phyloP scores from a whole-genome alignment of 2,797 vertebrate genomes.

The Okamejei kenojei region DNA sequence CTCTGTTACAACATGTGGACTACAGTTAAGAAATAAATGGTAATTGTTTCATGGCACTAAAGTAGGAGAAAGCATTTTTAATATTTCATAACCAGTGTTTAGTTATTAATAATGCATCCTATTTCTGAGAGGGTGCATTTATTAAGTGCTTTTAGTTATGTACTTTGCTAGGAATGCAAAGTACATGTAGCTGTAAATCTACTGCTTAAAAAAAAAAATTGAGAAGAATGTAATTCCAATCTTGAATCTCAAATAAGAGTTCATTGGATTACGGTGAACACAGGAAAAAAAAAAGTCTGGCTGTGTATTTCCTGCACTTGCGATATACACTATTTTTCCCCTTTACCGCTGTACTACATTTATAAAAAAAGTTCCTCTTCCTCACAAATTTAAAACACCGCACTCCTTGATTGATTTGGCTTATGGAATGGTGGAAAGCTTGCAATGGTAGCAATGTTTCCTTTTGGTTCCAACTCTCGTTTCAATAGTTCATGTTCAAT shows the following conservation, averaged over 20 bases:
- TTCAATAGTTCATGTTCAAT: not conserved
- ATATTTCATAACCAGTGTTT: conserved; percentile 24
- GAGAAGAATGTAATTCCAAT: not conserved
- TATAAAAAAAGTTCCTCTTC: no score
- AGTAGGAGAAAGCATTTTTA: not conserved
- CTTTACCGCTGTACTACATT: not conserved
- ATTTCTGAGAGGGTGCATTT: not conserved
- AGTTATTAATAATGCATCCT: not conserved
- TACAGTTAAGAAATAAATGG: not conserved
- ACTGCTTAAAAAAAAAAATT: not conserved
- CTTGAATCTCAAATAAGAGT: not conserved
- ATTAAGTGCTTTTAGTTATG: not conserved
- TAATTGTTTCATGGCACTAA: not conserved
- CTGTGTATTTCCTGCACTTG: not conserved
- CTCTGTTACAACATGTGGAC: not conserved
- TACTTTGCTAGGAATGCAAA: not conserved
- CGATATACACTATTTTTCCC: not conserved
- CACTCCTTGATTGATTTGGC: not conserved
- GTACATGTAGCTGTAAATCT: no score
- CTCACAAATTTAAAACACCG: not conserved
- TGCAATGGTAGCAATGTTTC: not conserved
- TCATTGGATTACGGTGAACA: not conserved
- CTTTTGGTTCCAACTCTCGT: not conserved
- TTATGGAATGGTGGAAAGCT: not conserved
- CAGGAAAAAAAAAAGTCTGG: not conserved